Evolutionary conservation across 2,888 invertebrate species (phyloP).

Genomic region (Phaonia tiefii): DNA sequence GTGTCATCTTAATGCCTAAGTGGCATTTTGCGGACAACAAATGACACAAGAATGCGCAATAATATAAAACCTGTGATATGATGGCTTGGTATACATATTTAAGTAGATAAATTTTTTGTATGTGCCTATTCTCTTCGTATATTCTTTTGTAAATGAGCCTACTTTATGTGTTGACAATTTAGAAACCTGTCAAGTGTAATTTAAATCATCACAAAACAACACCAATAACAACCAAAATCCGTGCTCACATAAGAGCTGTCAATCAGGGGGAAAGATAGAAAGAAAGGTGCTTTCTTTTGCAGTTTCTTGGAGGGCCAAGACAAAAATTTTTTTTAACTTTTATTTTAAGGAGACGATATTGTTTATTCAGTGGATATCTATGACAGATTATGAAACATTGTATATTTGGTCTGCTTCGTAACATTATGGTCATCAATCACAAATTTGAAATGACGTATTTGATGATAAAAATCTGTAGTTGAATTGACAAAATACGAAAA

Average conservation of each 20-base stretch:
- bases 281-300: constrained; percentile 1
- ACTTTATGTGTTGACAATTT: constrained; percentile 69
- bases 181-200: constrained; percentile 74
- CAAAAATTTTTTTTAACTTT: no score
- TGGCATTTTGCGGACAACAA: constrained; percentile 41
- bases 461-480: no score
- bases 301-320: no score
- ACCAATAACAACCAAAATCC: constrained; percentile 21
- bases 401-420: no score
- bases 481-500: no score
- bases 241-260: constrained; percentile 32
- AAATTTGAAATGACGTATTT: no score
- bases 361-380: no score
- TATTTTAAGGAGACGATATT: no score
- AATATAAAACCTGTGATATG: background rate
- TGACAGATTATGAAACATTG: no score
- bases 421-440: no score
- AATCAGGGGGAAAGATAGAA: constrained; percentile 36
- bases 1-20: constrained; percentile 64
- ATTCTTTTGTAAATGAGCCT: constrained; percentile 40
- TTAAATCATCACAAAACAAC: constrained; percentile 65
- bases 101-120: constrained; percentile 18
- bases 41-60: constrained; percentile 14
- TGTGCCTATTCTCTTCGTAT: no score
- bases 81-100: background rate